Evolutionary conservation across 2,797 vertebrate species (phyloP), one percentile per base, ranked within the genome.

Genomic region (Cirrhinus molitorella): DNA sequence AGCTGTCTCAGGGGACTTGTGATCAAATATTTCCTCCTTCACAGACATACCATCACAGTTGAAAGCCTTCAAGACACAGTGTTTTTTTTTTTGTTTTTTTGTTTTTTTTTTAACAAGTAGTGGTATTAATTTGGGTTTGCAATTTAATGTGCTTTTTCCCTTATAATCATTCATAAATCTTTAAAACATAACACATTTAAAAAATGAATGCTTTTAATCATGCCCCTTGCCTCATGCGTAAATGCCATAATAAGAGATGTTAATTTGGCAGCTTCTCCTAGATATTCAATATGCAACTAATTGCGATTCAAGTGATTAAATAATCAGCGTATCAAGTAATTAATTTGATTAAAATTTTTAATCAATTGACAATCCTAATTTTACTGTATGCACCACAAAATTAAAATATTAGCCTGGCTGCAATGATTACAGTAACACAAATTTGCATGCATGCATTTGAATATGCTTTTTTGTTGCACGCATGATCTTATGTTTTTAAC

Each of bases 261-360:
- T 25, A 9, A 25, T 45, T 70, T 70, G 13, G 1, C 51, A 37
- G 68, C 51, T 40, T 75, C 40, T 57, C 7, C 55, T 57, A 40
- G 19, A 23, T 75, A 12, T 74, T 51, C 5, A 34, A 74, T 55
- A 34, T 34, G 19, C 31, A 25, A 17, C 51, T 40, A 23, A 55
- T 55, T 40, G 21, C 13, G 73, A 75, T 75, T 40, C 21, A 25
- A 45, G n/a, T 23, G 72, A 57, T 57, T 57, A 75, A 55, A 75
- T n/a, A 75, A 40, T 45, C 37, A 76, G 51, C 34, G 40, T 40
- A 40, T 19, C 73, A 61, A 17, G 16, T 57, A 45, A 45, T 61
- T 45, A 3, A 76, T 76, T 40, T 45, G 37, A 61, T 61, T 45
- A 17, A 16, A 16, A 19, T 28, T 45, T 28, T 28, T 59, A 21